A percentile compares a stretch with the other conserved stretches of the same genome.
Conservation (phyloP, 2,888 invertebrate genomes). For the Altica lythri region DNA sequence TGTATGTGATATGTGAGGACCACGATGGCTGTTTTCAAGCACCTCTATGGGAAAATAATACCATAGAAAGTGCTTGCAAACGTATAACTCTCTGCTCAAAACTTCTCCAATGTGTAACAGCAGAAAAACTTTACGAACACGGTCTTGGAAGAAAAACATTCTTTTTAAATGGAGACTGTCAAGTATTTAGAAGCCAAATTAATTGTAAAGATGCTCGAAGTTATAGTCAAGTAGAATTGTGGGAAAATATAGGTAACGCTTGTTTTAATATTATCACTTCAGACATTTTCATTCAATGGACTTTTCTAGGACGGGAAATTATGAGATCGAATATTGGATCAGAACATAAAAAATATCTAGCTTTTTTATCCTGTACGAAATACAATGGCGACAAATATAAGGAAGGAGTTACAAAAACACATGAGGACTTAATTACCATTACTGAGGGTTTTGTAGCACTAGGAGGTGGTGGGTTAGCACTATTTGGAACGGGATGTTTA, state of each 20-base stretch:
- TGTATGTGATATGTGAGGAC: conserved; percentile 81
- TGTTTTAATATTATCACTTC: not conserved
- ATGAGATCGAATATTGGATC: conserved; percentile 70
- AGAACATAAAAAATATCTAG: conserved; percentile 81
- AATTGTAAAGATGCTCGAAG: conserved; percentile 71
- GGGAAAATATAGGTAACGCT: conserved; percentile 61
- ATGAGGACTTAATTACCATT: conserved; percentile 70
- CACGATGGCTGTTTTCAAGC: conserved; percentile 79
- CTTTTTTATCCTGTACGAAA: conserved; percentile 85
- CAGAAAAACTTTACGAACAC: conserved; percentile 83
- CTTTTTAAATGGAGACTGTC: conserved; percentile 74
- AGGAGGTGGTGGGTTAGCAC: conserved; percentile 88
- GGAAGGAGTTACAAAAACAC: conserved; percentile 63
- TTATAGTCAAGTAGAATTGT: conserved; percentile 78
- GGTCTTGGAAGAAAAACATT: conserved; percentile 82
- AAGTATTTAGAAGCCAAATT: conserved; percentile 74
- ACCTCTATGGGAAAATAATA: conserved; percentile 58
- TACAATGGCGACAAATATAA: conserved; percentile 42
- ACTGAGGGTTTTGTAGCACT: conserved; percentile 86
- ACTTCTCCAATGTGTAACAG: conserved; percentile 83
- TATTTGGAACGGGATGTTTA: conserved; percentile 88
- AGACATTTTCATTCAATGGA: not conserved
- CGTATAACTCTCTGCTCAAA: conserved; percentile 78
- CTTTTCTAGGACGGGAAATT: conserved; percentile 79
- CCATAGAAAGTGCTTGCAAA: conserved; percentile 72